Evolutionary conservation across 53 echinoderm and acorn worm species (phyloP), one percentile per base, ranked within the genome.

Genomic region (Holothuria scabra): DNA sequence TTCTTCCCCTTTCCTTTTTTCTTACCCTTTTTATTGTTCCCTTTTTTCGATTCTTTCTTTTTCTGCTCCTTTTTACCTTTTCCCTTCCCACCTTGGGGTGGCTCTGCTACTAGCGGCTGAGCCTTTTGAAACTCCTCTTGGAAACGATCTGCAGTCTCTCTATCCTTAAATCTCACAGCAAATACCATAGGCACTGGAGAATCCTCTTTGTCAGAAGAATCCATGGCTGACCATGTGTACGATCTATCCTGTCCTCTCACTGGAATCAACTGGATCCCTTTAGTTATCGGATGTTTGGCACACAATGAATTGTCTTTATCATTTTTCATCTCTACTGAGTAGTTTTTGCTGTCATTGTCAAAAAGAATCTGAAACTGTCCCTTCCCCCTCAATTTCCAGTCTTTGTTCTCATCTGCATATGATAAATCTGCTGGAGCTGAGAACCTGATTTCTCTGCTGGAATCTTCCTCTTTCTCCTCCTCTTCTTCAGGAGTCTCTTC

Each of bases 41-140:
- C 67, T 67, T 67, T 24, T 18, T 67, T 67, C 32, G 20, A 31
- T 9, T 35, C 30, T 67, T 20, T 29, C 67, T 67, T 31, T 16
- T 32, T 25, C 8, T 23, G 28, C 66, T 30, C 66, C 30, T 30
- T 65, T 8, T 65, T 30, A 4, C 25, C 23, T 6, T 65, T n/a
- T 69, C 22, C 38, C 44, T 35, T 69, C 41, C 41, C 41, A 41
- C 8, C 41, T 41, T 8, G 41, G 7, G 41, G 7, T 5, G 41
- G 41, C 41, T 41, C 2, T 10, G 41, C 2, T 35, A 16, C 69
- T 1, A 19, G 35, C 10, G 37, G 22, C 20, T 69, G 69, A 37
- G 69, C 69, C 20, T 69, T 69, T 19, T 35, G 69, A 35, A 69
- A 69, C 44, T 69, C 69, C 0, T 69, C 69, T 69, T 69, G 69